Conservation (phyloP, 2,113 vertebrate genomes). For the Tetrax tetrax region DNA sequence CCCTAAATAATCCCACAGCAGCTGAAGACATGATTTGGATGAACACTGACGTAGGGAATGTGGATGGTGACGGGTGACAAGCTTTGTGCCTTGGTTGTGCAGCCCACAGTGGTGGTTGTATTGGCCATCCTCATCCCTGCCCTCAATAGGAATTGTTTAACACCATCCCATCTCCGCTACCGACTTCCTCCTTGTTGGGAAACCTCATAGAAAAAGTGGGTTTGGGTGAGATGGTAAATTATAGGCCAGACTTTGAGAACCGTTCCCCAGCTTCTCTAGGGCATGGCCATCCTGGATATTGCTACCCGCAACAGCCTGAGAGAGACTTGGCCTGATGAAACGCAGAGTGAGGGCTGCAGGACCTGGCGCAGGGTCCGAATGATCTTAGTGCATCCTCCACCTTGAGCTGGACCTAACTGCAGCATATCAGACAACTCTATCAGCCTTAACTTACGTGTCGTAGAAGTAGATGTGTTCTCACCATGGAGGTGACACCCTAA, state of each 20-base stretch:
- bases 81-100: background rate
- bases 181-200: background rate
- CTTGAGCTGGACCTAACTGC: background rate
- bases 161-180: too few species aligned
- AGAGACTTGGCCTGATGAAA: background rate
- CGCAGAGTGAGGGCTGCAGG: background rate
- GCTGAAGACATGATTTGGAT: background rate
- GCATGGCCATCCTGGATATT: background rate
- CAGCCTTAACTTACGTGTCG: background rate
- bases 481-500: background rate
- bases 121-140: background rate
- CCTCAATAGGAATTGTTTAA: background rate
- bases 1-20: background rate
- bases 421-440: background rate
- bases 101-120: background rate
- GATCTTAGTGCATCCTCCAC: background rate
- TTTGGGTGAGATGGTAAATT: background rate
- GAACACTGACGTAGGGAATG: rapidly evolving
- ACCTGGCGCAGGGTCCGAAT: background rate
- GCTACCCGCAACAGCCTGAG: background rate
- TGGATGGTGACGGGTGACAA: background rate
- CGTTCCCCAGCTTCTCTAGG: background rate
- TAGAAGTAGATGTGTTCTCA: background rate
- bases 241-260: background rate
- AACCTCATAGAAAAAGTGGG: background rate